phyloP scores from a whole-genome alignment of 2,113 vertebrate genomes.

The Nicator chloris region DNA sequence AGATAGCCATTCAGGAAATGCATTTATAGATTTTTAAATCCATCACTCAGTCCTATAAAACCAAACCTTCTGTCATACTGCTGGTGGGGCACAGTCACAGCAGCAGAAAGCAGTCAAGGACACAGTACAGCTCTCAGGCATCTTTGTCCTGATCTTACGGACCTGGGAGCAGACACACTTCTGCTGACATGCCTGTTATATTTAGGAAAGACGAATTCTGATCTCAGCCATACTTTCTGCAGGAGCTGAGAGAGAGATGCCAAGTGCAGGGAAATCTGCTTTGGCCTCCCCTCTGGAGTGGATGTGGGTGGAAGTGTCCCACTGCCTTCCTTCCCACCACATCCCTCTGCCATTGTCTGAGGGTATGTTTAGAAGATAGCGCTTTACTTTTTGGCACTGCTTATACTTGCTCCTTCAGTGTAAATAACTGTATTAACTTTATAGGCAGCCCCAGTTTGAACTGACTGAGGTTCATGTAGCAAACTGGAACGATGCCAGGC shows the following conservation, averaged over 20 bases:
- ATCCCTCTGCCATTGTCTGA: not conserved
- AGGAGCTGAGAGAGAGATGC: not conserved
- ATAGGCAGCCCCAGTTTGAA: not conserved
- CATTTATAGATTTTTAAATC: not conserved
- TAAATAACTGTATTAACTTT: conserved; percentile 59
- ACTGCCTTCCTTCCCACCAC: not conserved
- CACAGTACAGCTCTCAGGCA: not conserved
- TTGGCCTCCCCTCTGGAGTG: not conserved
- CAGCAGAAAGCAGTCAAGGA: not conserved
- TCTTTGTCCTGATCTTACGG: not conserved
- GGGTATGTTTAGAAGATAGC: conserved; percentile 29
- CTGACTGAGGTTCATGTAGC: conserved; percentile 37
- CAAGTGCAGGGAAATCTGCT: not conserved
- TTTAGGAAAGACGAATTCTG: not conserved
- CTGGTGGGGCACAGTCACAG: not conserved
- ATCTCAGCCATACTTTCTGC: not conserved
- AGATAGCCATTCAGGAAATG: not conserved
- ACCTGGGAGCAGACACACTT: not conserved
- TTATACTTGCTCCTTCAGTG: conserved; percentile 42
- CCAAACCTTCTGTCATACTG: not conserved
- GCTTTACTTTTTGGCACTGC: not conserved
- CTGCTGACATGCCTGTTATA: not conserved
- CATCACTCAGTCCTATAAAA: not conserved
- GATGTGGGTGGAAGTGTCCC: not conserved
- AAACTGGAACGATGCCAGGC: not conserved